These are phyloP conservation scores for Melanotaenia duboulayi DNA, from an alignment of 2,113 vertebrate species.

Conservation along the genomic window DNA sequence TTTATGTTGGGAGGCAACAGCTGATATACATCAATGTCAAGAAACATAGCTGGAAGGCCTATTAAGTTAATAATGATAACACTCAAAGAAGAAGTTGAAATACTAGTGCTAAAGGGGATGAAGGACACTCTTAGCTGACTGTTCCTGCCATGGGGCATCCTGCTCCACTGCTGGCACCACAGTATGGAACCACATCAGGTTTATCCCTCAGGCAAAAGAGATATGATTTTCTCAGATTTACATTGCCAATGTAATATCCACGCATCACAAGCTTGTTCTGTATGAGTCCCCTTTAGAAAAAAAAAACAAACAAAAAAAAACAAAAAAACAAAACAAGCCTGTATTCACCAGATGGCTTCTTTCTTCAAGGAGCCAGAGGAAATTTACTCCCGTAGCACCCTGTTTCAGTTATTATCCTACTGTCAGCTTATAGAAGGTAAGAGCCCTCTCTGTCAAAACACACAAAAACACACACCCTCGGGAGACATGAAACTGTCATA, in stretches of 20 bases:
- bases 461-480: neutral
- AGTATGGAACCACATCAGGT: conserved; percentile 9
- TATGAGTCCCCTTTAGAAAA: conserved; percentile 4
- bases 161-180: conserved; percentile 14
- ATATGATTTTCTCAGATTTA: conserved; percentile 16
- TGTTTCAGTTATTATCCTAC: conserved; percentile 24
- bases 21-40: conserved; percentile 28
- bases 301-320: conserved; percentile 1
- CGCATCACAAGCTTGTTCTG: conserved; percentile 3
- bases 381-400: conserved; percentile 9
- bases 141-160: conserved; percentile 20
- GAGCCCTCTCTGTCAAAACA: conserved; percentile 21
- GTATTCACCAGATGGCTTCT: conserved; percentile 10
- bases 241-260: neutral
- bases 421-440: conserved; percentile 38
- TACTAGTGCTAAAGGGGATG: conserved; percentile 17
- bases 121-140: conserved; percentile 16
- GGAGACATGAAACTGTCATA: conserved; percentile 1
- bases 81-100: conserved; percentile 21
- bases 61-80: conserved; percentile 13
- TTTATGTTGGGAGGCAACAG: conserved; percentile 17
- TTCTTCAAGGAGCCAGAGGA: conserved; percentile 14
- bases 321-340: neutral
- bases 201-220: conserved; percentile 15
- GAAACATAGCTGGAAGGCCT: conserved; percentile 27